A percentile compares a stretch with the other conserved stretches of the same genome.
These are phyloP conservation scores for Eunapius fragilis DNA, from an alignment of 37 sponge, comb jelly and placozoan species.

Conservation along the genomic window DNA sequence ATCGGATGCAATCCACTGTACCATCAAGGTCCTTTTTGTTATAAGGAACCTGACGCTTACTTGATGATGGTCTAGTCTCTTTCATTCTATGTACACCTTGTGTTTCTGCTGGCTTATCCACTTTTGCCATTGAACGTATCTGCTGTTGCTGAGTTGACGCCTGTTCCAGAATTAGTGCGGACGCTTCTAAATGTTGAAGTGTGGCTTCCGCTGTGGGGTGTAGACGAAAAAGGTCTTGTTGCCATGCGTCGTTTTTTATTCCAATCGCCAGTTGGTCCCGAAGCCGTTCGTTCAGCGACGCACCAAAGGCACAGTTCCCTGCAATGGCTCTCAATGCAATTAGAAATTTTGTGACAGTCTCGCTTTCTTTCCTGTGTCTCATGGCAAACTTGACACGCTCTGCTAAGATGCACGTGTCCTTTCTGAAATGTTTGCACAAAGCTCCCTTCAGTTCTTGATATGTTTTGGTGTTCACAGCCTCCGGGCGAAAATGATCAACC, in stretches of 20 bases:
- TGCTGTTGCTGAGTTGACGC: background rate
- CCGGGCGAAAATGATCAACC: background rate
- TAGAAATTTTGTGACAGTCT: background rate
- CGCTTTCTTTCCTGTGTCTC: background rate
- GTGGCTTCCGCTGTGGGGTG: background rate
- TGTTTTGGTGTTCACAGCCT: background rate
- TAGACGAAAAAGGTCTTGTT: background rate
- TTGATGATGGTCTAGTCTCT: background rate
- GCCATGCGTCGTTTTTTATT: background rate
- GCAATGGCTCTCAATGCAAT: background rate
- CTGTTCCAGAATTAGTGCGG: background rate
- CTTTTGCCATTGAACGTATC: background rate
- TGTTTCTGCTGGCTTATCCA: background rate
- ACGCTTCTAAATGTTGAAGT: background rate
- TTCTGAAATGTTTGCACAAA: background rate
- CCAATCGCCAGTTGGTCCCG: background rate
- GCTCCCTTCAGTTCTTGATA: background rate
- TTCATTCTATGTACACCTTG: background rate
- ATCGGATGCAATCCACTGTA: too few relatives aligned
- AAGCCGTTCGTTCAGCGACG: background rate
- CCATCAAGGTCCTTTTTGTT: too few relatives aligned
- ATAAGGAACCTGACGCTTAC: too few relatives aligned
- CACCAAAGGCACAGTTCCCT: background rate
- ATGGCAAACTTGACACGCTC: background rate
- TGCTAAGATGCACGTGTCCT: background rate